These are phyloP conservation scores for Pemphigus obesinymphae DNA, from an alignment of 1,140 invertebrate genomes.

Conservation along the genomic window DNA sequence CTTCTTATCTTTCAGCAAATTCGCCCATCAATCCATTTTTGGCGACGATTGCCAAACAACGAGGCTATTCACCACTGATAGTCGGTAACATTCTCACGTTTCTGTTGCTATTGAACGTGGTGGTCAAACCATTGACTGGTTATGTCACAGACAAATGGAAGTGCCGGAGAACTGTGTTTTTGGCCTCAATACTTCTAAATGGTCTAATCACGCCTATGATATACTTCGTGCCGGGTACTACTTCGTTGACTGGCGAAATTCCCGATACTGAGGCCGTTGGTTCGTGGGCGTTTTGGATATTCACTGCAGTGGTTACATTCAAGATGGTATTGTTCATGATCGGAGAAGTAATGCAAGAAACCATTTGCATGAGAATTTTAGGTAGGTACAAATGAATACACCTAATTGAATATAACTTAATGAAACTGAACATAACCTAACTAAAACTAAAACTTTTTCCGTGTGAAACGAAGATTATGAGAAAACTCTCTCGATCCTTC, in stretches of 20 bases:
- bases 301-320: background rate
- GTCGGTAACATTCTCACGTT: background rate
- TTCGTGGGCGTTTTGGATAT: background rate
- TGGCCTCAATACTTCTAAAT: background rate
- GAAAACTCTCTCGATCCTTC: too few species aligned
- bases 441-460: too few species aligned
- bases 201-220: background rate
- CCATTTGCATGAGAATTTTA: background rate
- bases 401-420: too few species aligned
- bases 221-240: background rate
- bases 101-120: background rate
- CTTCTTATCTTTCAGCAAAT: background rate
- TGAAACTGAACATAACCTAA: too few species aligned
- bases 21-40: background rate
- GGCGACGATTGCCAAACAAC: background rate
- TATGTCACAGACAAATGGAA: slow-evolving; percentile 20
- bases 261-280: background rate
- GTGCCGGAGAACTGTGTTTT: background rate
- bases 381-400: background rate
- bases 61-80: background rate
- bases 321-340: slow-evolving; percentile 3
- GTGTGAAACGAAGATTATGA: too few species aligned
- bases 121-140: slow-evolving; percentile 1
- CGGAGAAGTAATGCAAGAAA: slow-evolving; percentile 4
- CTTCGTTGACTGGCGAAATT: background rate